Evolutionary conservation across 2,113 vertebrate species (phyloP), one percentile per base, ranked within the genome.

Genomic region (Myrmophylax atrothorax): DNA sequence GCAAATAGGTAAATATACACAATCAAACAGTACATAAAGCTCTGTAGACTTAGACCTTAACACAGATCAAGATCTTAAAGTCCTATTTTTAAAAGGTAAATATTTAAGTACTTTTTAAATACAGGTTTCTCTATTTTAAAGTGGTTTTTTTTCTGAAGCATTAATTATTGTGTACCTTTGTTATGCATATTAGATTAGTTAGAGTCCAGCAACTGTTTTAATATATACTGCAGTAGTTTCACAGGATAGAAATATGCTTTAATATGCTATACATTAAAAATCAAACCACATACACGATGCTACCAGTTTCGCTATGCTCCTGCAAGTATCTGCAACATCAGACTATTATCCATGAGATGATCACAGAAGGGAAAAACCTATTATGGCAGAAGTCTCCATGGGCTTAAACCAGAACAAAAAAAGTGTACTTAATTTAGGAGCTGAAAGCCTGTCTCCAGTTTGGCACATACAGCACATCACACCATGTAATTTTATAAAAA

Each of bases 241-340:
- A 93, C 35, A 3, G 76, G 69, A 90, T n/a, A 94, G 58, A 95
- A 95, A 86, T 64, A 95, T 73, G 83, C 84, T 94, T 95, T 95
- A 96, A 96, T 96, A 94, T 93, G 72, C 64, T 77, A 72, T 63
- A 96, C 85, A 96, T 94, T 92, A 96, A 96, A 96, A 96, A 93
- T 93, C 80, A 96, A 90, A 96, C 92, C 94, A 92, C 94, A 95
- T 92, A 90, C 96, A 95, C 93, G 83, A 96, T 89, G 94, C 86
- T 96, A 96, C 93, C 96, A 94, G 94, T 95, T 95, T 92, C 3
- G 26, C 79, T 95, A 35, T 62, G 96, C 69, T 95, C 83, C 90
- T 96, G 83, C 96, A 96, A 95, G 94, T 96, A 93, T 90, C 85
- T 95, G 88, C 93, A 95, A 86, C 88, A 97, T 93, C 94, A 95